A percentile compares a stretch with the other conserved stretches of the same genome.
These are phyloP conservation scores for Pentalonia nigronervosa DNA, from an alignment of 1,140 invertebrate genomes.

Conservation along the genomic window DNA sequence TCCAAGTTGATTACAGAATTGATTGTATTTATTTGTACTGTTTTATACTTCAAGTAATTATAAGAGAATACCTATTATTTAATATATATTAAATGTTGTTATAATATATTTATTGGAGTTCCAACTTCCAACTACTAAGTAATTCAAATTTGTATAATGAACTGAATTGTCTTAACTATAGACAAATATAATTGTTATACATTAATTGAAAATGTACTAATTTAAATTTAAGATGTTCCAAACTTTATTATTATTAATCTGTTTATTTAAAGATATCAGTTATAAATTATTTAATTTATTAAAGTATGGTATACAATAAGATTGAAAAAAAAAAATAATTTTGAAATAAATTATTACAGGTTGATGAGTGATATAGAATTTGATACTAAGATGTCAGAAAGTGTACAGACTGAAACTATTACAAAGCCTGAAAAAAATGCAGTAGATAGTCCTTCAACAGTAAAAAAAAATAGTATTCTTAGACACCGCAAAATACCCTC, in stretches of 20 bases:
- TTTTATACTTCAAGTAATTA: not conserved
- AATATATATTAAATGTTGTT: not conserved
- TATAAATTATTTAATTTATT: not conserved
- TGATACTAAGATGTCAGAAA: slow-evolving; percentile 40
- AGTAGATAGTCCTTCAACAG: not conserved
- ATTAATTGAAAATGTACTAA: not conserved
- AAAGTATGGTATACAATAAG: not conserved
- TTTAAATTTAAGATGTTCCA: not conserved
- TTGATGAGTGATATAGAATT: slow-evolving; percentile 37
- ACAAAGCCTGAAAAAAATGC: slow-evolving; percentile 36
- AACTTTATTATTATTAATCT: not conserved
- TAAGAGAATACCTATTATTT: not conserved
- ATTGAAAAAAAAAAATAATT: not conserved
- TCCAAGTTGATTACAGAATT: not conserved
- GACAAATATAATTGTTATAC: not conserved
- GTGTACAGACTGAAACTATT: slow-evolving; percentile 48
- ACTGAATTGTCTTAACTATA: not conserved
- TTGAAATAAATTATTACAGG: slow-evolving; percentile 12
- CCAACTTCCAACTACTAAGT: not conserved
- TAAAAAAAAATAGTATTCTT: slow-evolving; percentile 32
- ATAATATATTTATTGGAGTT: not conserved
- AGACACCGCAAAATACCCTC: slow-evolving; percentile 51
- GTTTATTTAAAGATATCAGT: not conserved
- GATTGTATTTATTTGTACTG: not conserved
- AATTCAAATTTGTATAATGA: not conserved